Evolutionary conservation across 1,140 invertebrate genomes (phyloP).

Genomic region (Micrasema minimum): DNA sequence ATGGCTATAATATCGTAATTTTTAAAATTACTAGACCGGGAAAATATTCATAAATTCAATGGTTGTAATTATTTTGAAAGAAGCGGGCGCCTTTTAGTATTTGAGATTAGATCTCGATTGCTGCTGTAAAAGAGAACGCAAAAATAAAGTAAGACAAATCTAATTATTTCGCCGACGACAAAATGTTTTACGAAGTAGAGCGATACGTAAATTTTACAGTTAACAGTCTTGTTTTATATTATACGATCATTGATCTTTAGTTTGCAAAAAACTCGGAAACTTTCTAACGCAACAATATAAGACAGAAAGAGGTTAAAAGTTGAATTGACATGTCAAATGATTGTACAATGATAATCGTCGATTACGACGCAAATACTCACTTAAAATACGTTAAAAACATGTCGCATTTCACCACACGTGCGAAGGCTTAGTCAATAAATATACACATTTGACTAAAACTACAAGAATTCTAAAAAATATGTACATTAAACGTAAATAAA

Average conservation of each 20-base stretch:
- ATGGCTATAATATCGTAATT: too few relatives aligned
- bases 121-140: too few relatives aligned
- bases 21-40: too few relatives aligned
- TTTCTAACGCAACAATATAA: conserved; percentile 28
- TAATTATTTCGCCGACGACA: conserved; percentile 8
- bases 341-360: background rate
- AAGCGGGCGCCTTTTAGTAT: too few relatives aligned
- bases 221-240: conserved; percentile 8
- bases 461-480: conserved; percentile 19
- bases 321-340: conserved; percentile 30
- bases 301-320: conserved; percentile 11
- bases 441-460: conserved; percentile 15
- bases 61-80: too few relatives aligned
- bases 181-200: background rate
- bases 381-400: background rate
- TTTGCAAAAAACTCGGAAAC: background rate
- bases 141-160: background rate
- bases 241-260: conserved; percentile 1
- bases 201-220: conserved; percentile 14
- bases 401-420: background rate
- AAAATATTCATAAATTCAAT: too few relatives aligned
- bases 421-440: background rate
- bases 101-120: too few relatives aligned
- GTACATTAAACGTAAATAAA: conserved; percentile 29
- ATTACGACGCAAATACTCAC: background rate